Evolutionary conservation across 2,888 invertebrate genomes (phyloP).

Genomic region (Agrilus cyanescens): DNA sequence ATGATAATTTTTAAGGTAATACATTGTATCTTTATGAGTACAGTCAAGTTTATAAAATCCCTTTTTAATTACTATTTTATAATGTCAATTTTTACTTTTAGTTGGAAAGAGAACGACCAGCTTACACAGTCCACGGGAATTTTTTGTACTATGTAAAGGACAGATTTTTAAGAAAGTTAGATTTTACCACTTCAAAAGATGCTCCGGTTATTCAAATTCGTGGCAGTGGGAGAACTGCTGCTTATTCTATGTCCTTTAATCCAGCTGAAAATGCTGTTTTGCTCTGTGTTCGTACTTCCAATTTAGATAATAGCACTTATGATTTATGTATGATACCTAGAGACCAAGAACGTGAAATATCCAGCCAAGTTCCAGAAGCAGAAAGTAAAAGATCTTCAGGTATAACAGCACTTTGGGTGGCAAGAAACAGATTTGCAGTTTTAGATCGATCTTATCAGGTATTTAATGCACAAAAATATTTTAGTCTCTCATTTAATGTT

Average conservation of each 20-base stretch:
- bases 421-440: slow-evolving; percentile 94
- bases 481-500: neutral
- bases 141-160: slow-evolving; percentile 94
- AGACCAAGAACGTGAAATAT: slow-evolving; percentile 40
- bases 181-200: slow-evolving; percentile 89
- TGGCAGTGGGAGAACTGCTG: slow-evolving; percentile 62
- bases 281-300: slow-evolving; percentile 69
- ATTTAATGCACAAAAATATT: slow-evolving; percentile 13
- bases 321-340: slow-evolving; percentile 87
- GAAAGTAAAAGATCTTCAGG: slow-evolving; percentile 81
- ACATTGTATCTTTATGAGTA: neutral
- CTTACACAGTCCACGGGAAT: slow-evolving; percentile 89
- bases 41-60: slow-evolving; percentile 1
- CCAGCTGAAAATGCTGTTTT: slow-evolving; percentile 94
- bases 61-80: neutral
- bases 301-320: slow-evolving; percentile 82
- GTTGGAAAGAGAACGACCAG: slow-evolving; percentile 90
- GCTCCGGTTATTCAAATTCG: slow-evolving; percentile 85
- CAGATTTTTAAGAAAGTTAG: slow-evolving; percentile 76
- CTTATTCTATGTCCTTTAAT: slow-evolving; percentile 89
- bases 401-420: slow-evolving; percentile 90
- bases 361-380: slow-evolving; percentile 35
- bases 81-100: slow-evolving; percentile 37
- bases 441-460: slow-evolving; percentile 87
- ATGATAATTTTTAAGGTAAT: slow-evolving; percentile 73